Evolutionary conservation across 2,797 vertebrate genomes (phyloP).

Genomic region (Sebastiscus tertius): DNA sequence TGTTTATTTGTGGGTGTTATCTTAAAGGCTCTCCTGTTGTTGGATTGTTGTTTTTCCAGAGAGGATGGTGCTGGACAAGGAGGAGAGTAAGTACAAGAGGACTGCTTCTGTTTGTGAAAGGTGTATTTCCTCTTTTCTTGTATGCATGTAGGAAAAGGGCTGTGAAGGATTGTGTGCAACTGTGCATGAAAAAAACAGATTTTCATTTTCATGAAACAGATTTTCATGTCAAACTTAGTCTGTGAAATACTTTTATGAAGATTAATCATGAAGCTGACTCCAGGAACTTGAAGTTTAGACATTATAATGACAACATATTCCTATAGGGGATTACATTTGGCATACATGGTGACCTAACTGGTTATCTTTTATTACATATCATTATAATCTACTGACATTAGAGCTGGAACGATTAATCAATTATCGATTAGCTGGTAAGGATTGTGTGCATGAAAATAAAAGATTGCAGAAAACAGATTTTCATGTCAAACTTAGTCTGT

Average conservation of each 20-base stretch:
- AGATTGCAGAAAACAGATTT: neutral
- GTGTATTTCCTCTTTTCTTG: neutral
- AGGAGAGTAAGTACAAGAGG: slow-evolving; percentile 89
- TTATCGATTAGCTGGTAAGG: neutral
- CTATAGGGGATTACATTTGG: no score
- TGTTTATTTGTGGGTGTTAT: neutral
- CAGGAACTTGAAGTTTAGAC: neutral
- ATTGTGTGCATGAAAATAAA: neutral
- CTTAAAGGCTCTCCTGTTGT: slow-evolving; percentile 11
- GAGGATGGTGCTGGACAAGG: slow-evolving; percentile 96
- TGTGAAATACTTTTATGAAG: neutral
- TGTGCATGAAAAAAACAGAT: neutral
- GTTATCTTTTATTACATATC: neutral
- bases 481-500: neutral
- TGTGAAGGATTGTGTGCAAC: neutral
- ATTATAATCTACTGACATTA: neutral
- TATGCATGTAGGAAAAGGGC: neutral
- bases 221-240: neutral
- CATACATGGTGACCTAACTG: neutral
- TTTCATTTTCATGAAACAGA: no score
- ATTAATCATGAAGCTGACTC: neutral
- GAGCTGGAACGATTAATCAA: no score
- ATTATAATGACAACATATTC: neutral
- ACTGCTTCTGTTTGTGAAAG: neutral
- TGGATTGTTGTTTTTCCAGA: slow-evolving; percentile 34